These are phyloP conservation scores for Gnathonemus longibarbis DNA, from an alignment of 2,113 vertebrate genomes.

Conservation along the genomic window DNA sequence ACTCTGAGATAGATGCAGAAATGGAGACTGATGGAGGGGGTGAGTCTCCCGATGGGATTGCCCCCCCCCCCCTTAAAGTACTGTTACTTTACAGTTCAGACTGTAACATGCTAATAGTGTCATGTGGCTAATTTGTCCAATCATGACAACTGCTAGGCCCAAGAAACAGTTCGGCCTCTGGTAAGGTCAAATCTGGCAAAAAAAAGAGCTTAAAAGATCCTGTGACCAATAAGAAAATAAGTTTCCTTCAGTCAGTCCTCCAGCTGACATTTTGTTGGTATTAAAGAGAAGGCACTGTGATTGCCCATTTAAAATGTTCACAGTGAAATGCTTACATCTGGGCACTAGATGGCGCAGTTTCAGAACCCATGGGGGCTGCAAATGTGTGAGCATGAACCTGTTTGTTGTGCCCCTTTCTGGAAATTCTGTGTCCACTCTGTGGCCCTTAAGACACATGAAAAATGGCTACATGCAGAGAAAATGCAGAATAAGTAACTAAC, in stretches of 20 bases:
- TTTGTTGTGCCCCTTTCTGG: neutral
- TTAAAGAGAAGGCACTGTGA: neutral
- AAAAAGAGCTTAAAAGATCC: neutral
- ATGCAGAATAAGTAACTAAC: neutral
- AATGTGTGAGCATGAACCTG: neutral
- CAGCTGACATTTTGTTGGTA: neutral
- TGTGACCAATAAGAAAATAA: neutral
- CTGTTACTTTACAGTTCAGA: neutral
- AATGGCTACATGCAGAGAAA: neutral
- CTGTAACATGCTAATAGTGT: neutral
- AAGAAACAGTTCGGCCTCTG: neutral
- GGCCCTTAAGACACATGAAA: neutral
- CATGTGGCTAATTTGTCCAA: neutral
- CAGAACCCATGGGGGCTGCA: neutral
- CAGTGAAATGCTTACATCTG: constrained; percentile 1
- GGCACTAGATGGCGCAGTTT: constrained; percentile 37
- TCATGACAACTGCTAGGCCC: neutral
- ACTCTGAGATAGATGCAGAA: neutral
- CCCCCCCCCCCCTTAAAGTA: neutral
- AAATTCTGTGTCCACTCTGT: neutral
- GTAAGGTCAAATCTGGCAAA: neutral
- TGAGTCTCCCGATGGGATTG: neutral
- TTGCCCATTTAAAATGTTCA: neutral
- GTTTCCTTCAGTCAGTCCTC: neutral
- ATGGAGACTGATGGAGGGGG: neutral